These are phyloP conservation scores for Drosophila falleni DNA, from an alignment of 2,888 invertebrate species.

Conservation along the genomic window DNA sequence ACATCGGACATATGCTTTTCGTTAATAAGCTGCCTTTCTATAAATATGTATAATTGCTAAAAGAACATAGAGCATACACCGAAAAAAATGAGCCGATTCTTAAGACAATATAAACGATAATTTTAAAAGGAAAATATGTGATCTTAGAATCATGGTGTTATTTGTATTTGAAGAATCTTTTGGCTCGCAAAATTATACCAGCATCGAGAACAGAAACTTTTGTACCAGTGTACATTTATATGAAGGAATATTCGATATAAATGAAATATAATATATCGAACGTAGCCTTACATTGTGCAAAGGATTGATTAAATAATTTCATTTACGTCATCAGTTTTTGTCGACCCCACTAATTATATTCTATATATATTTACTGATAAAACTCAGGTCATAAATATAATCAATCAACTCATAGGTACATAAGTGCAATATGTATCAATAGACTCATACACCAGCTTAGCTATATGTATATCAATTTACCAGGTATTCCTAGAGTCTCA, in stretches of 20 bases:
- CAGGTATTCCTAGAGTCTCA: not conserved
- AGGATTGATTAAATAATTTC: not conserved
- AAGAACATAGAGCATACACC: not conserved
- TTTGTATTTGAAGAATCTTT: too few species aligned
- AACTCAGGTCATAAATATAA: conserved; percentile 12
- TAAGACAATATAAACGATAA: not conserved
- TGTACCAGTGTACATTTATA: too few species aligned
- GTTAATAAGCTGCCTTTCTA: conserved; percentile 11
- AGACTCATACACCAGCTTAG: not conserved
- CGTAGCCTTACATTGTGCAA: not conserved
- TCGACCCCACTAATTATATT: conserved; percentile 11
- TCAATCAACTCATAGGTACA: conserved; percentile 11
- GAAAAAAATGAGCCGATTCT: not conserved
- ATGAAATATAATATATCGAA: not conserved
- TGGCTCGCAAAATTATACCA: too few species aligned
- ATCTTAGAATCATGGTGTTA: not conserved
- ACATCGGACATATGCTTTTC: conserved; percentile 1
- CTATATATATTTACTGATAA: conserved; percentile 26
- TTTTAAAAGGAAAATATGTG: not conserved
- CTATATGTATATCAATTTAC: not conserved
- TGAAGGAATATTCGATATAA: too few species aligned
- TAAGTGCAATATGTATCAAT: not conserved
- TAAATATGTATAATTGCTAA: not conserved
- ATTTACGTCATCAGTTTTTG: conserved; percentile 9
- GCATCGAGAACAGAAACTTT: too few species aligned